phyloP scores from a whole-genome alignment of 1,140 invertebrate species.

The Drosophila biarmipes region DNA sequence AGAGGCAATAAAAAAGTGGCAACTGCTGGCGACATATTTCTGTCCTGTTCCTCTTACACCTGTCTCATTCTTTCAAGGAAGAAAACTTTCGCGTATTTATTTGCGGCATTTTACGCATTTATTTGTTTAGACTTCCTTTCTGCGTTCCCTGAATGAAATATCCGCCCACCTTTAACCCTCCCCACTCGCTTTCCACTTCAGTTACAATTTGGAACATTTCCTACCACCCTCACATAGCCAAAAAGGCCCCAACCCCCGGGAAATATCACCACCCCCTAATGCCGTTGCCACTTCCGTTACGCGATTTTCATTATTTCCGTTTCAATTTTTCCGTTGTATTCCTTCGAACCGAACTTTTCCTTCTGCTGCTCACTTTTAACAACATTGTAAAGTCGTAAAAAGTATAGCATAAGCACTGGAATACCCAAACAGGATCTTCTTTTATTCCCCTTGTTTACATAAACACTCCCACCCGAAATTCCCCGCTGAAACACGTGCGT shows the following conservation, averaged over 20 bases:
- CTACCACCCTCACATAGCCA: background rate
- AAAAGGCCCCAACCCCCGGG: background rate
- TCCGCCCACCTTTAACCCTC: constrained; percentile 22
- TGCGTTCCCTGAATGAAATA: constrained; percentile 16
- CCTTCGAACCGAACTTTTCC: constrained; percentile 49
- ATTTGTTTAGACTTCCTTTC: constrained; percentile 73
- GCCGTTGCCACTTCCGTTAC: constrained; percentile 81
- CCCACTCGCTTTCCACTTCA: constrained; percentile 40
- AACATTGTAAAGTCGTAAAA: constrained; percentile 80
- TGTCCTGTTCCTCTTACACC: constrained; percentile 20
- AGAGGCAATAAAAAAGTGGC: constrained; percentile 57
- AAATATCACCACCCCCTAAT: constrained; percentile 19
- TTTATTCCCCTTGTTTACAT: constrained; percentile 58
- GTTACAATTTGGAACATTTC: constrained; percentile 51
- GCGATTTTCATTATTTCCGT: constrained; percentile 83
- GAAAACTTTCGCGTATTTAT: constrained; percentile 73
- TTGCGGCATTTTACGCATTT: constrained; percentile 83
- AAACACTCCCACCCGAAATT: constrained; percentile 22
- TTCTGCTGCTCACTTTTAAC: constrained; percentile 70
- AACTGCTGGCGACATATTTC: constrained; percentile 79
- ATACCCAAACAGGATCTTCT: constrained; percentile 36
- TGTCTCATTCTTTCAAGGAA: constrained; percentile 13
- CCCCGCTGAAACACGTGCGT: constrained; percentile 45
- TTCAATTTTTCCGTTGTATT: constrained; percentile 80
- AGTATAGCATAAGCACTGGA: constrained; percentile 55